phyloP scores from a whole-genome alignment of 2,888 invertebrate genomes.

The Helleia helle region DNA sequence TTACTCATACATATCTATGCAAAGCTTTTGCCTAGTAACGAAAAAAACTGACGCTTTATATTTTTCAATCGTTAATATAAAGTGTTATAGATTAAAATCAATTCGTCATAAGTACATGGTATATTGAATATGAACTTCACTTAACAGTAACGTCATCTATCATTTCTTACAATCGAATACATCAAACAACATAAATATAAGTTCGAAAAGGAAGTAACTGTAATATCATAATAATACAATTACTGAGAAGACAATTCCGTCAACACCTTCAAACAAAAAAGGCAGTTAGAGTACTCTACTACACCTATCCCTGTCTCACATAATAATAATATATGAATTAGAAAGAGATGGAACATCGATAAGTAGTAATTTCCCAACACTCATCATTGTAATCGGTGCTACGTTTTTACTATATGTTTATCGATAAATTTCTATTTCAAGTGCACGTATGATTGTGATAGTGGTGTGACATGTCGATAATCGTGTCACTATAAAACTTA shows the following conservation, averaged over 20 bases:
- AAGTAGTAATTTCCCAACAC: constrained; percentile 20
- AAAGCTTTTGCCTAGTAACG: too few species aligned
- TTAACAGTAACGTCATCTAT: too few species aligned
- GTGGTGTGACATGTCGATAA: not conserved
- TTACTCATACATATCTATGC: too few species aligned
- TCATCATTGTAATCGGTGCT: constrained; percentile 41
- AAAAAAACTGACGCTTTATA: too few species aligned
- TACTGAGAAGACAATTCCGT: constrained; percentile 11
- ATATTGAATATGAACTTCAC: too few species aligned
- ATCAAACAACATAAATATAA: not conserved
- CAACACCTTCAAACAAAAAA: constrained; percentile 27
- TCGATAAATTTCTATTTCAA: constrained; percentile 12
- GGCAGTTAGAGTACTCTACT: constrained; percentile 23
- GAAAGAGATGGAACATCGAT: constrained; percentile 30
- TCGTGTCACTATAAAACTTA: not conserved
- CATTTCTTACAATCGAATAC: too few species aligned
- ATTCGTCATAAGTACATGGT: too few species aligned
- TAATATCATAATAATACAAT: not conserved
- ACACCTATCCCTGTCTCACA: constrained; percentile 3
- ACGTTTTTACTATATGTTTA: constrained; percentile 24
- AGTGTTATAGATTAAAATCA: too few species aligned
- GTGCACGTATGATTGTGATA: constrained; percentile 6
- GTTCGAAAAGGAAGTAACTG: constrained; percentile 4
- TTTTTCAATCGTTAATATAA: too few species aligned
- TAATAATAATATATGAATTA: constrained; percentile 9